A percentile compares a stretch with the other conserved stretches of the same genome.
Conservation (phyloP, 1,140 invertebrate genomes). For the Plectrocnemia conspersa region DNA sequence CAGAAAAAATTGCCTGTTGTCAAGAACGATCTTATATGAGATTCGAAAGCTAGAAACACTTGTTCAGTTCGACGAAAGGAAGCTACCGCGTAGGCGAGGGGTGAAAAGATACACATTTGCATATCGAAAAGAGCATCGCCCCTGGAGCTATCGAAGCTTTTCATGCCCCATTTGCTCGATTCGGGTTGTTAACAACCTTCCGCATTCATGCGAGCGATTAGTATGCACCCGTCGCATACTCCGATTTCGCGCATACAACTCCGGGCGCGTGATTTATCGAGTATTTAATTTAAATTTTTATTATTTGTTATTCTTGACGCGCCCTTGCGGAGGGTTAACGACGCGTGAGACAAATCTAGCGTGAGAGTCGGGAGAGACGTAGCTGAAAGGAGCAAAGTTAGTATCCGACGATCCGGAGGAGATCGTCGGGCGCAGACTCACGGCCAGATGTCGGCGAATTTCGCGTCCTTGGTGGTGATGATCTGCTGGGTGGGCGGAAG, state of each 20-base stretch:
- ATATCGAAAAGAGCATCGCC: slow-evolving; percentile 6
- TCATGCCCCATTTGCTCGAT: slow-evolving; percentile 34
- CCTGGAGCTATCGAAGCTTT: slow-evolving; percentile 35
- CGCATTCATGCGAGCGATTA: slow-evolving; percentile 13
- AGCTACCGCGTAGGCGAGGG: not conserved
- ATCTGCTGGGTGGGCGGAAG: slow-evolving; percentile 44
- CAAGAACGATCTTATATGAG: too few species aligned
- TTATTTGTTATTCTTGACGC: slow-evolving; percentile 53
- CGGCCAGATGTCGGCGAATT: slow-evolving; percentile 45
- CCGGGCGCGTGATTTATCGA: slow-evolving; percentile 54
- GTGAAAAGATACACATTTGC: not conserved
- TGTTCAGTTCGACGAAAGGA: too few species aligned
- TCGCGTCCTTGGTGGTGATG: slow-evolving; percentile 46
- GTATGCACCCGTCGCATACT: not conserved
- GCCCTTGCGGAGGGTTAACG: slow-evolving; percentile 41
- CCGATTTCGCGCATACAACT: slow-evolving; percentile 36
- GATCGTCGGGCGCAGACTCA: slow-evolving; percentile 40
- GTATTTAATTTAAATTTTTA: slow-evolving; percentile 57
- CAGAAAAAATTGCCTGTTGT: too few species aligned
- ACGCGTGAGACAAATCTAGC: slow-evolving; percentile 31
- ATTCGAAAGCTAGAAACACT: too few species aligned
- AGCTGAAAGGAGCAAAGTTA: not conserved
- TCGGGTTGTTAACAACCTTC: slow-evolving; percentile 35
- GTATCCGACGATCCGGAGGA: not conserved
- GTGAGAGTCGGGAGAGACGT: not conserved